phyloP scores from a whole-genome alignment of 2,888 invertebrate species.

The Phaedon cochleariae region DNA sequence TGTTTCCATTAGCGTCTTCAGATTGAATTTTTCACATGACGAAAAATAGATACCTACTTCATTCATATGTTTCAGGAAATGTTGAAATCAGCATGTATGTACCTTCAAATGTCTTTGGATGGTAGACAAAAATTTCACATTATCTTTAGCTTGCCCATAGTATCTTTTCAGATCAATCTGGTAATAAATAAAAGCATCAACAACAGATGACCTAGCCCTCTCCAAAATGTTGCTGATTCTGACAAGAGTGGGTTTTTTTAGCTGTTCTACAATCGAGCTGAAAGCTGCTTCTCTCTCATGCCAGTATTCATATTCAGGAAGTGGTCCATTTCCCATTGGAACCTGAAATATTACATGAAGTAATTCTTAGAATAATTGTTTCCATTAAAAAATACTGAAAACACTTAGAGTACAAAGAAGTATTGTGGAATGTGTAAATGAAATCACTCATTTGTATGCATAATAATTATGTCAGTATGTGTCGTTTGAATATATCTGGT shows the following conservation, averaged over 20 bases:
- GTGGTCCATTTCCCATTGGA: conserved; percentile 77
- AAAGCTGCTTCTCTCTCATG: conserved; percentile 80
- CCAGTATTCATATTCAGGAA: conserved; percentile 90
- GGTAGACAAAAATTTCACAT: conserved; percentile 79
- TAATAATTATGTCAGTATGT: too few relatives aligned
- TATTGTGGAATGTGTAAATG: too few relatives aligned
- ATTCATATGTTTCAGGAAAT: too few relatives aligned
- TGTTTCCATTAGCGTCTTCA: too few relatives aligned
- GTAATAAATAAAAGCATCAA: conserved; percentile 69
- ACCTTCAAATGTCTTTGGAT: conserved; percentile 77
- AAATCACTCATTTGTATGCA: too few relatives aligned
- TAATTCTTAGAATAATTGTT: not conserved
- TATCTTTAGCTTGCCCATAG: conserved; percentile 79
- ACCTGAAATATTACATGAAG: conserved; percentile 56
- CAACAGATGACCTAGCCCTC: conserved; percentile 65
- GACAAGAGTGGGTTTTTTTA: conserved; percentile 76
- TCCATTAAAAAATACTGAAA: too few relatives aligned
- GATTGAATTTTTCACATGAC: too few relatives aligned
- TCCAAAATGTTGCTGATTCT: conserved; percentile 70
- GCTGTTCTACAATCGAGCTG: conserved; percentile 81
- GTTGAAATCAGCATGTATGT: too few relatives aligned
- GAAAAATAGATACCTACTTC: too few relatives aligned
- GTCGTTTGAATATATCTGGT: too few relatives aligned
- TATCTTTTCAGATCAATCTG: conserved; percentile 71
- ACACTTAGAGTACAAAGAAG: too few relatives aligned